phyloP scores from a whole-genome alignment of 2,113 vertebrate species.

The Benitochromis conjunctus region DNA sequence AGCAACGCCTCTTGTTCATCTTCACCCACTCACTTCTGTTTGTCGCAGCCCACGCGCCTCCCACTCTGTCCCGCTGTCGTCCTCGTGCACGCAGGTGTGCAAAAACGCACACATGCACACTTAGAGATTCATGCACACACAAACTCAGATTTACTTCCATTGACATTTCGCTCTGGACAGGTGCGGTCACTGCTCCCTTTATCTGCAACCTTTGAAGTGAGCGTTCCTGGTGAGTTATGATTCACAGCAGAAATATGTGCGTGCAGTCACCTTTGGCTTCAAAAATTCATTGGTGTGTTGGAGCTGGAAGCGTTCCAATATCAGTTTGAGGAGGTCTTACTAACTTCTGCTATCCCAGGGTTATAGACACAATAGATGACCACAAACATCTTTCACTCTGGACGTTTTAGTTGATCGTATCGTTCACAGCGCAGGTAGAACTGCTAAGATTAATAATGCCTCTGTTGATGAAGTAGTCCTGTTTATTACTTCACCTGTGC shows the following conservation, averaged over 20 bases:
- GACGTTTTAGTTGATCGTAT: background rate
- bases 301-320: background rate
- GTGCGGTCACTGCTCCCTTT: background rate
- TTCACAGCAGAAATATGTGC: background rate
- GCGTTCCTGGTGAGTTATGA: background rate
- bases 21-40: constrained; percentile 38
- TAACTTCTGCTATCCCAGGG: background rate
- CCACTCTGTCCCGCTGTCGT: background rate
- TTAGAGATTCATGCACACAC: background rate
- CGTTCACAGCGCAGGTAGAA: background rate
- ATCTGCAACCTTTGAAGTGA: constrained; percentile 12
- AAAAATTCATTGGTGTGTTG: background rate
- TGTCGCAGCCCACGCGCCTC: background rate
- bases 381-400: background rate
- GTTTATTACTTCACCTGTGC: background rate
- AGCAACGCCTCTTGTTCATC: background rate
- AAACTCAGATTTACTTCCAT: background rate
- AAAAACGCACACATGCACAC: background rate
- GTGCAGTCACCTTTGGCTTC: background rate
- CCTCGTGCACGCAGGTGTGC: background rate
- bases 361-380: background rate
- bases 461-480: background rate
- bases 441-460: background rate
- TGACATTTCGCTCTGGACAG: constrained; percentile 10
- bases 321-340: background rate